These are phyloP conservation scores for Plemyria rubiginata DNA, from an alignment of 2,888 invertebrate genomes.

Conservation along the genomic window DNA sequence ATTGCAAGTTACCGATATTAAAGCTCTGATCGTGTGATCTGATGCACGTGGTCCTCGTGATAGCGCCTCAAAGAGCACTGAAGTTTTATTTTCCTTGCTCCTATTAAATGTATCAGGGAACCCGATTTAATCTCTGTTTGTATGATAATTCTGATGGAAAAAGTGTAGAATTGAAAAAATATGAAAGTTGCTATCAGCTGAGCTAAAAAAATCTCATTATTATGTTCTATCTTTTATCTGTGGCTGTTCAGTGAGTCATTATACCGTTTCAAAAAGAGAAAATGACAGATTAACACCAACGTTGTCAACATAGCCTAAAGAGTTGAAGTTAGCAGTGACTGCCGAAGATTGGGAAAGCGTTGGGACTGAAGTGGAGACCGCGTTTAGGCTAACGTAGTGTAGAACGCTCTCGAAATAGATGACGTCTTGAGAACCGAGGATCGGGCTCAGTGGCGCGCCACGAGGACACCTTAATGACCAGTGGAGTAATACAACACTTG, in stretches of 20 bases:
- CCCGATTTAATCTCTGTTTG: background rate
- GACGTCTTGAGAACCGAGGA: background rate
- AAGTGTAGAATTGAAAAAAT: too few species aligned
- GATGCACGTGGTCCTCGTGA: background rate
- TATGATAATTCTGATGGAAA: too few species aligned
- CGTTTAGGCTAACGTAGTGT: background rate
- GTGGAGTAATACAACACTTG: too few species aligned
- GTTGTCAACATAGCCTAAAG: too few species aligned
- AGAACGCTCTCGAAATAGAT: background rate
- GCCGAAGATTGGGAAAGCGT: background rate
- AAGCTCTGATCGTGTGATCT: background rate
- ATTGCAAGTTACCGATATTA: conserved; percentile 3
- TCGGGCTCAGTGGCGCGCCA: too few species aligned
- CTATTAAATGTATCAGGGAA: background rate
- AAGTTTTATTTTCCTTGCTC: background rate
- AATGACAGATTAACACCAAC: too few species aligned
- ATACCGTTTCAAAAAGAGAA: too few species aligned
- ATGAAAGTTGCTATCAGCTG: too few species aligned
- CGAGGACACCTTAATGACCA: too few species aligned
- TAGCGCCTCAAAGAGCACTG: background rate
- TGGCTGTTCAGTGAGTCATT: too few species aligned
- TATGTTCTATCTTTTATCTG: too few species aligned
- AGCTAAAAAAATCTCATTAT: too few species aligned
- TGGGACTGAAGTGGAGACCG: background rate
- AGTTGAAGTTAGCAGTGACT: background rate